Base-by-base conservation (phyloP, 1,140 invertebrate genomes). In the Brachystomella parvula region DNA sequence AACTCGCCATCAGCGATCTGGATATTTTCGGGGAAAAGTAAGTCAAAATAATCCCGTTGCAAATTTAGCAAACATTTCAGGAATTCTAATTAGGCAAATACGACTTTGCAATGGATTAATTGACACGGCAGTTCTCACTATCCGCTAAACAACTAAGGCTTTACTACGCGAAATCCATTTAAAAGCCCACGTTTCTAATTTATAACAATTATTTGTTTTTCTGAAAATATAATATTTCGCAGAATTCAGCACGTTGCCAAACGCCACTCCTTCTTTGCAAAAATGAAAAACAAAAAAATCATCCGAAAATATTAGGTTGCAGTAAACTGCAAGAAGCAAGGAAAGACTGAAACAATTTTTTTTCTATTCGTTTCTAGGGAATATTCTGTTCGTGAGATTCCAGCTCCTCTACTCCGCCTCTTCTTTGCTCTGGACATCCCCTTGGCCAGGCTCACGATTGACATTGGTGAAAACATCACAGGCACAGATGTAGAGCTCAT, bases 21-120 rank as follows among this genome's bases (percentile, higher is more conserved):
- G 49, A 53, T 53, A 53, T 53, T 53, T 53, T 53, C 24, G 49
- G 49, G 24, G 21, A 53, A 24, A 53, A 53, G 49, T 53, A 53
- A 53, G 49, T 53, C 6, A 15, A n/a, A n/a, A n/a, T n/a, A n/a
- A n/a, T n/a, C n/a, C n/a, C n/a, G 24, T 9, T 24, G 15, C 12
- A 53, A 53, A 17, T 53, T 24, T 53, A 26, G 24, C 12, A 44
- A 44, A 44, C 39, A 12, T 44, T n/a, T 12, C 39, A 9, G n/a
- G 39, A 44, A 44, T 44, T 44, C n/a, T 9, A n/a, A 44, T 44
- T 44, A n/a, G 39, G n/a, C 39, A 44, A 44, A 44, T 12, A 44
- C 9, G n/a, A 44, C 9, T 12, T n/a, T n/a, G 12, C 49, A 24
- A 53, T 17, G 24, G 3, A 9, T 12, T 53, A 24, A 53, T 17